Evolutionary conservation across 2,797 vertebrate species (phyloP).

Genomic region (Lagothrix lagotricha): DNA sequence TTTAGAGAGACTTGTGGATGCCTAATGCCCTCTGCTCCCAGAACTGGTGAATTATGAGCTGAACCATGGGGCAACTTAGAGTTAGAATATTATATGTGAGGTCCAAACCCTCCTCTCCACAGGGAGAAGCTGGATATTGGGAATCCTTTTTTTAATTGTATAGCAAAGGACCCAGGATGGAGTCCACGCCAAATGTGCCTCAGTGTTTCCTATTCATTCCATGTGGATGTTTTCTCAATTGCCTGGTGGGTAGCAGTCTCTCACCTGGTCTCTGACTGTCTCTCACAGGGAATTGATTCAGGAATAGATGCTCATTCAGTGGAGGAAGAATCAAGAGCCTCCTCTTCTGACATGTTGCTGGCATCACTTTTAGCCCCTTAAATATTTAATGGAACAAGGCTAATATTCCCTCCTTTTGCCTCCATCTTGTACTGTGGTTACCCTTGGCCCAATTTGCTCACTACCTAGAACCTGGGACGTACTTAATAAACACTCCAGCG

Average conservation of each 20-base stretch:
- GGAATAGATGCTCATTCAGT: neutral
- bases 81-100: neutral
- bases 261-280: neutral
- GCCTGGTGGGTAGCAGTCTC: neutral
- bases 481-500: neutral
- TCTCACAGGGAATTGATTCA: neutral
- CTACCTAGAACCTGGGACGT: neutral
- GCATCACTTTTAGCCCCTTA: neutral
- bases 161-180: neutral
- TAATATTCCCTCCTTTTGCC: neutral
- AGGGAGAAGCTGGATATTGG: neutral
- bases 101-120: neutral
- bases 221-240: neutral
- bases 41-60: neutral
- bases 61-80: neutral
- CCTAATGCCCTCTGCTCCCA: neutral
- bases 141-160: neutral
- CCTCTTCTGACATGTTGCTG: neutral
- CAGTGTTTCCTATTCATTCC: neutral
- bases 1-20: neutral
- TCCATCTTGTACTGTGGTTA: neutral
- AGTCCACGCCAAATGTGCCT: neutral
- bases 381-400: neutral
- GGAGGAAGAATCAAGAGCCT: neutral
- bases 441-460: neutral